Base-by-base conservation (phyloP, 2,888 invertebrate species). In the Dasysyrphus albostriatus region DNA sequence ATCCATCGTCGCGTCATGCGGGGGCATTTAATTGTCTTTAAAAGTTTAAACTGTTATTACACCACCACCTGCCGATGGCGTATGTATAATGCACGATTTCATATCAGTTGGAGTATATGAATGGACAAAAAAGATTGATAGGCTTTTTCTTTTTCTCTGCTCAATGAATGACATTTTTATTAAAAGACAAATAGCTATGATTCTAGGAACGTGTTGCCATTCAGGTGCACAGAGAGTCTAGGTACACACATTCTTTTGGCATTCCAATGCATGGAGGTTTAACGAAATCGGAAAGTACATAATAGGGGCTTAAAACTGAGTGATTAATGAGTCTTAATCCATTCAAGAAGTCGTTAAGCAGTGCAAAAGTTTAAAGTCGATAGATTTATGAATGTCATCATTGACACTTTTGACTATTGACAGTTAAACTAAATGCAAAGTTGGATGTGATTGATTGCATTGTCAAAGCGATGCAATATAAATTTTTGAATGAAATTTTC, bases 111-210 rank as follows among this genome's bases (percentile, higher is more conserved):
- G 34, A 34, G 24, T 77, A 76, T 77, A 76, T 87, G 85, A 87
- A 87, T 87, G 79, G 29, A 73, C 39, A 29, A n/a, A 63, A 82
- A 65, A 83, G 85, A 85, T 85, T 85, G 82, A 85, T 85, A 74
- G 85, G 69, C 73, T 14, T 56, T 73, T 51, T 67, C 42, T 65
- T 63, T n/a, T 51, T 39, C 8, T 24, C 19, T 69, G 69, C 58
- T 63, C 58, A 77, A 82, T 87, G 73, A 79, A 79, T 83, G 87
- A 83, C 87, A 73, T 83, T 79, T 87, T 87, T 87, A 87, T 83
- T 79, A 87, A 79, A 87, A 82, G 87, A 87, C 87, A 83, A 83
- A 87, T 87, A 59, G 87, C 83, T 78, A 70, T 65, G 78, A 47
- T 87, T 83, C 83, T 65, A 79, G 75, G 83, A 83, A 83, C 75